These are phyloP conservation scores for Palythoa grandiflora DNA, from an alignment of 92 coral and sea anemone species.

Conservation along the genomic window DNA sequence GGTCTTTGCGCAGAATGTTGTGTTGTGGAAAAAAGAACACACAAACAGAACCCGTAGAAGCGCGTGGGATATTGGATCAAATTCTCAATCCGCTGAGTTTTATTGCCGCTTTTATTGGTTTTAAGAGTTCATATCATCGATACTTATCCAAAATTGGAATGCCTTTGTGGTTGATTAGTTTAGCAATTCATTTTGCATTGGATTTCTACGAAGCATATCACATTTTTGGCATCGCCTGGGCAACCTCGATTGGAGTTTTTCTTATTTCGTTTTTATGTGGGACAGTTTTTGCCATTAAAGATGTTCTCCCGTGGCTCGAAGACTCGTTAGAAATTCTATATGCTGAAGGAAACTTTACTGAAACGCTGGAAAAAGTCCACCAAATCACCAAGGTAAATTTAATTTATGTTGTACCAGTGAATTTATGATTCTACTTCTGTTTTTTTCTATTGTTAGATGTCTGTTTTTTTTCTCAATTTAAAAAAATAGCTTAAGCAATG, in stretches of 20 bases:
- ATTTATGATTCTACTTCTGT: no score
- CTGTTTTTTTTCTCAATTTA: no score
- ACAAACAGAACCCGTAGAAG: conserved; percentile 6
- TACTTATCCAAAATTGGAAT: conserved; percentile 71
- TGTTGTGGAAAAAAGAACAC: conserved; percentile 25
- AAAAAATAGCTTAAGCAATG: no score
- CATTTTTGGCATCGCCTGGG: conserved; percentile 97
- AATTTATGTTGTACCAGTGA: no score
- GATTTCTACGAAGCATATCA: conserved; percentile 96
- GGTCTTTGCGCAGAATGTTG: conserved; percentile 32
- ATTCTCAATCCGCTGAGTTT: conserved; percentile 76
- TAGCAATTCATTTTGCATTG: conserved; percentile 82
- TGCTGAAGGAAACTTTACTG: conserved; percentile 85
- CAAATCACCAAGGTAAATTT: conserved; percentile 74
- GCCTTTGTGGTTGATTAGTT: conserved; percentile 76
- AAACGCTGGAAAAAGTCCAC: conserved; percentile 80
- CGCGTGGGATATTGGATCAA: conserved; percentile 71
- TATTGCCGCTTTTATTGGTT: conserved; percentile 88
- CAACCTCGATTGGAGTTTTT: conserved; percentile 88
- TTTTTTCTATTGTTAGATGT: no score
- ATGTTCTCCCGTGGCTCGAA: conserved; percentile 94
- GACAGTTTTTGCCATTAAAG: conserved; percentile 69
- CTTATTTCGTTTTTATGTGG: conserved; percentile 85
- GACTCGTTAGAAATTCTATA: conserved; percentile 84
- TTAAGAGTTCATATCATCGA: conserved; percentile 77